phyloP scores from a whole-genome alignment of 2,888 invertebrate genomes.

The Zele albiditarsus region DNA sequence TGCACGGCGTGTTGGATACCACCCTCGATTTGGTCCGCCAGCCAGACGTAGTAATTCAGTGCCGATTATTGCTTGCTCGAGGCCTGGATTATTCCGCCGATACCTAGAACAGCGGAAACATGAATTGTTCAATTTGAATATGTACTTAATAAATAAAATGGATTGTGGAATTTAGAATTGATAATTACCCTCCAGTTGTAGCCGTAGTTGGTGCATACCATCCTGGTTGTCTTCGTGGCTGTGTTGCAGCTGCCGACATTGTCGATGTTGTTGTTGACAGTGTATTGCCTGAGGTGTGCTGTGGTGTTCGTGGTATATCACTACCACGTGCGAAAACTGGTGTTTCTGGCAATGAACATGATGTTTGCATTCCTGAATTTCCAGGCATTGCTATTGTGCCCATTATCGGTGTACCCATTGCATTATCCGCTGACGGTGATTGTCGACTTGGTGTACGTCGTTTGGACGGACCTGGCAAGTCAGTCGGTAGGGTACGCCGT shows the following conservation, averaged over 20 bases:
- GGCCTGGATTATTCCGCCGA: constrained; percentile 71
- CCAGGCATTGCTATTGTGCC: constrained; percentile 84
- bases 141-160: too few relatives aligned
- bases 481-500: constrained; percentile 83
- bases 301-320: constrained; percentile 89
- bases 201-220: constrained; percentile 71
- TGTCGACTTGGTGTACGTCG: constrained; percentile 71
- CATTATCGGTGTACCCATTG: constrained; percentile 84
- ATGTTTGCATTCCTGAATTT: constrained; percentile 80
- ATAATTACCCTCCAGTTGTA: constrained; percentile 65
- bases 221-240: constrained; percentile 63
- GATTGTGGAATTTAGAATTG: too few relatives aligned
- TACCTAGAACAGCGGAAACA: constrained; percentile 56
- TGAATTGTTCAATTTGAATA: too few relatives aligned
- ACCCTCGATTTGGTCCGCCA: constrained; percentile 88
- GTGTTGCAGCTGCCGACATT: constrained; percentile 62
- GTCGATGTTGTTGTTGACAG: constrained; percentile 41
- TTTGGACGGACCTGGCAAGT: constrained; percentile 76
- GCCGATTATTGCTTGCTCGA: constrained; percentile 78
- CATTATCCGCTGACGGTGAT: constrained; percentile 85
- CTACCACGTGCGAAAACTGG: constrained; percentile 89
- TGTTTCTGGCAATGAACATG: constrained; percentile 91
- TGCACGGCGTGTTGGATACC: constrained; percentile 82
- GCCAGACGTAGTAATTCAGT: constrained; percentile 86
- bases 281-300: constrained; percentile 71